Conservation (phyloP, 2,888 invertebrate genomes). For the Idaea biselata region DNA sequence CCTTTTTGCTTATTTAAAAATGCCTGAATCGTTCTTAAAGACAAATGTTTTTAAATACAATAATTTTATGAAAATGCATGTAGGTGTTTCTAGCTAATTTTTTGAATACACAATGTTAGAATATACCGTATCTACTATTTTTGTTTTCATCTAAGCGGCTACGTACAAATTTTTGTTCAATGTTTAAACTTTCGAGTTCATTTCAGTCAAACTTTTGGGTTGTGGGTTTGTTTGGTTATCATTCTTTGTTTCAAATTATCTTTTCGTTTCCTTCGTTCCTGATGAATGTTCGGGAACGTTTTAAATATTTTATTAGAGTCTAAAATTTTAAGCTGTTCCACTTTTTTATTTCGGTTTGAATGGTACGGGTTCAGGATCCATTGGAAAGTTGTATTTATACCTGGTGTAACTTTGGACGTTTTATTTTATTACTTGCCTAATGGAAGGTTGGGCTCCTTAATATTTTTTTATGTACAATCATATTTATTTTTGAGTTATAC, state of each 20-base stretch:
- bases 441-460: background rate
- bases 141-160: too few species aligned
- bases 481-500: background rate
- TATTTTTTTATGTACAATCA: background rate
- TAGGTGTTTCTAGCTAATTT: too few species aligned
- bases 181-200: slow-evolving; percentile 13
- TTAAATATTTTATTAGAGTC: background rate
- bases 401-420: background rate
- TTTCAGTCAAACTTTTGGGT: slow-evolving; percentile 14
- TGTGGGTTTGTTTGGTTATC: slow-evolving; percentile 3
- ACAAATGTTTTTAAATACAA: too few species aligned
- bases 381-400: background rate
- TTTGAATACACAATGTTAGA: too few species aligned
- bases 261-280: background rate
- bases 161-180: slow-evolving; percentile 18
- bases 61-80: too few species aligned
- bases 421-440: background rate
- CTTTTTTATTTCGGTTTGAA: background rate
- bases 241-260: slow-evolving; percentile 3
- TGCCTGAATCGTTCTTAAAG: too few species aligned
- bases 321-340: background rate
- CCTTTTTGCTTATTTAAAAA: too few species aligned
- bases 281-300: background rate
- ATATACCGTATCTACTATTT: too few species aligned
- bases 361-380: background rate